These are phyloP conservation scores for Pogonocherus hispidulus DNA, from an alignment of 2,888 invertebrate species.

Conservation along the genomic window DNA sequence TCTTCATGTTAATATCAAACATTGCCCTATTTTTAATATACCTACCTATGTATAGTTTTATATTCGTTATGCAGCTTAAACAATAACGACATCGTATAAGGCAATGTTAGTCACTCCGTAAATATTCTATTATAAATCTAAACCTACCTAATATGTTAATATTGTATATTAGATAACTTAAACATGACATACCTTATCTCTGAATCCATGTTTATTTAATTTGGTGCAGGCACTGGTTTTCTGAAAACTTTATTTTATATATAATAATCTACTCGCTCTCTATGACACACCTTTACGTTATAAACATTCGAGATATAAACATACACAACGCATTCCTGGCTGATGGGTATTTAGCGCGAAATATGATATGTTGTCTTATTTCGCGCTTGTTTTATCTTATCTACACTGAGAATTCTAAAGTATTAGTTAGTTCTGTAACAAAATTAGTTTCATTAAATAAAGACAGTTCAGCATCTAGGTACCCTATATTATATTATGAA, in stretches of 20 bases:
- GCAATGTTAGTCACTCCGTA: not conserved
- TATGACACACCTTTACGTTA: not conserved
- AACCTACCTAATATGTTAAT: not conserved
- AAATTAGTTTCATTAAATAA: too few species aligned
- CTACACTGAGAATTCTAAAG: not conserved
- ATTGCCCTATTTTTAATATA: too few species aligned
- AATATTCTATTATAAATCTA: not conserved
- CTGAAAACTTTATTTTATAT: not conserved
- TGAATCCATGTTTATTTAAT: not conserved
- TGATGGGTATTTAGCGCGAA: not conserved
- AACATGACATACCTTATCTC: slow-evolving; percentile 1
- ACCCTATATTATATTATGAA: too few species aligned
- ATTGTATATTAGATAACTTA: not conserved
- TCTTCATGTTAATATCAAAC: too few species aligned
- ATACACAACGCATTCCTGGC: not conserved
- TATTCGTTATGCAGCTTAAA: too few species aligned
- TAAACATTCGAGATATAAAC: not conserved
- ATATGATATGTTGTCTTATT: too few species aligned
- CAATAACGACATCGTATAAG: too few species aligned
- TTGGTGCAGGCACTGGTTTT: not conserved
- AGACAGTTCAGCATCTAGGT: too few species aligned
- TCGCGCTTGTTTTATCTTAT: slow-evolving; percentile 2
- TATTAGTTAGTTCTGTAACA: too few species aligned
- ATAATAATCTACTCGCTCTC: not conserved
- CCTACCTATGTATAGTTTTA: too few species aligned